These are phyloP conservation scores for Drosophila athabasca DNA, from an alignment of 1,140 invertebrate species.

Conservation along the genomic window DNA sequence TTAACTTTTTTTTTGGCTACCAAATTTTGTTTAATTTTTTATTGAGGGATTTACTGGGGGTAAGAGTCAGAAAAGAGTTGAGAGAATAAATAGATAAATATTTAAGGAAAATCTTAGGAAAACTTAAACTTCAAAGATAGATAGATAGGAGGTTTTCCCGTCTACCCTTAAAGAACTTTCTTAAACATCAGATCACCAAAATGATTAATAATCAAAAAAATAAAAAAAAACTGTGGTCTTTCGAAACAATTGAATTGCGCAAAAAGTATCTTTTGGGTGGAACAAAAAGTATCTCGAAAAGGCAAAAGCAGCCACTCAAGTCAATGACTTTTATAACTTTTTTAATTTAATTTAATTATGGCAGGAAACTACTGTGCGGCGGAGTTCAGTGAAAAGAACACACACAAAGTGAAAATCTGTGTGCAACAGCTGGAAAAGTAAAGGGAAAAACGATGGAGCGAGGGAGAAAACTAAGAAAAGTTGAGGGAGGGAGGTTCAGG, in stretches of 20 bases:
- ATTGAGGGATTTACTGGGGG: neutral
- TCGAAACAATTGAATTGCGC: slow-evolving; percentile 27
- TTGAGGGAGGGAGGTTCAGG: neutral
- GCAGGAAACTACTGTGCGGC: slow-evolving; percentile 2
- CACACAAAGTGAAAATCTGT: slow-evolving; percentile 40
- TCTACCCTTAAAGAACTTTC: neutral
- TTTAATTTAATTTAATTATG: slow-evolving; percentile 71
- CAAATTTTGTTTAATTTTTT: slow-evolving; percentile 27
- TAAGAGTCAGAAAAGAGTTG: neutral
- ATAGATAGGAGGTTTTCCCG: too few species aligned
- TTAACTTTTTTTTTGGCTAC: slow-evolving; percentile 3
- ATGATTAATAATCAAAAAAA: slow-evolving; percentile 1
- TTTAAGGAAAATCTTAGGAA: too few species aligned
- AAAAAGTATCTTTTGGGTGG: neutral
- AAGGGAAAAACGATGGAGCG: slow-evolving; percentile 11
- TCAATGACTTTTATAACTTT: slow-evolving; percentile 70
- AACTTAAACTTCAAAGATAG: neutral
- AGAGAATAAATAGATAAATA: too few species aligned
- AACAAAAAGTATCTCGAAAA: neutral
- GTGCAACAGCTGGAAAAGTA: slow-evolving; percentile 47
- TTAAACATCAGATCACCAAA: slow-evolving; percentile 2
- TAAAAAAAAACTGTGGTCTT: slow-evolving; percentile 8
- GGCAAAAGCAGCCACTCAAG: slow-evolving; percentile 22
- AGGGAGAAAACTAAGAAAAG: slow-evolving; percentile 23
- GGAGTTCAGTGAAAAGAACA: slow-evolving; percentile 69